These are phyloP conservation scores for Periophthalmodon schlosseri DNA, from an alignment of 2,113 vertebrate genomes.

Conservation along the genomic window DNA sequence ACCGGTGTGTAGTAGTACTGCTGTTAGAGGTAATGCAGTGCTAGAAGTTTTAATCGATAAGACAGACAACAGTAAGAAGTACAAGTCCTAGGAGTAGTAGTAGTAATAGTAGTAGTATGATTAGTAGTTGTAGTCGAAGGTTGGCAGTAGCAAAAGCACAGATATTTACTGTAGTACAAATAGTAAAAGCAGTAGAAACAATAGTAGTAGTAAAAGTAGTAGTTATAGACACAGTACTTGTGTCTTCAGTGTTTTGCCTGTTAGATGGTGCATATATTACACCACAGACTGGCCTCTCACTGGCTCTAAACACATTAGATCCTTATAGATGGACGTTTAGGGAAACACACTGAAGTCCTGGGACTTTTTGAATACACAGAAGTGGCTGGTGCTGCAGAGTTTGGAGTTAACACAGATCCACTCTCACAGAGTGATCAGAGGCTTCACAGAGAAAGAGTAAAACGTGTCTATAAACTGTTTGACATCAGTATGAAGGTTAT, in stretches of 20 bases:
- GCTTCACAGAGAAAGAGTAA: neutral
- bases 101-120: too few species aligned
- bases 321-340: slow-evolving; percentile 36
- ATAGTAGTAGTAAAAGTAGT: neutral
- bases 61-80: too few species aligned
- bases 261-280: too few species aligned
- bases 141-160: neutral
- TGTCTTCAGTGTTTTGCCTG: too few species aligned
- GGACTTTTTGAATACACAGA: neutral
- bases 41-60: too few species aligned
- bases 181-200: neutral
- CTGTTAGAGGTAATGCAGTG: neutral
- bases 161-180: too few species aligned
- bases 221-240: neutral
- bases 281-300: neutral
- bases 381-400: neutral
- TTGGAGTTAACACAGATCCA: slow-evolving; percentile 4
- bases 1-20: neutral
- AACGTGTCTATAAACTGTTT: neutral
- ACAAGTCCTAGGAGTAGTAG: too few species aligned
- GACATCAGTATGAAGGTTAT: neutral
- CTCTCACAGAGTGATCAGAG: slow-evolving; percentile 10
- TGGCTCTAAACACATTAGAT: slow-evolving; percentile 49
- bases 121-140: neutral
- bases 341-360: neutral